Base-by-base conservation (phyloP, 2,888 invertebrate species). In the Keiferia lycopersicella region DNA sequence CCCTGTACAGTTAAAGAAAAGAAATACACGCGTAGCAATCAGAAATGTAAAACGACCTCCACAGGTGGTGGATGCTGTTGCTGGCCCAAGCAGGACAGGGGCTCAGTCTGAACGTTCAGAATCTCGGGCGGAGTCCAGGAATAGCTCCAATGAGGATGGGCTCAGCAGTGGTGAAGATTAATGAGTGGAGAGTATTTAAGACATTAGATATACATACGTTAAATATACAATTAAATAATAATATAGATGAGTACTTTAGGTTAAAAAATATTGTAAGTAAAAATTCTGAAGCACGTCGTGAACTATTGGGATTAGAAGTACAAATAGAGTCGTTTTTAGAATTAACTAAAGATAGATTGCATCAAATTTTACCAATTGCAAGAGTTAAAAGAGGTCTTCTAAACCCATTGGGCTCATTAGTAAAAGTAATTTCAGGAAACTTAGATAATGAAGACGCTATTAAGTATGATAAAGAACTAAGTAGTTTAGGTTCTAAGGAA, bases 371-470 rank as follows among this genome's bases (percentile, higher is more conserved):
- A 26, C 18, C n/a, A 61, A 39, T 8, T n/a, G 8, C 62, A 67
- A 58, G 56, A 18, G 22, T 18, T 22, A 63, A 56, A 39, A 53
- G 66, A 30, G 63, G 58, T 14, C 12, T 16, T 64, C 26, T 48
- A 61, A 48, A 63, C 26, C 66, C 64, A 0, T 61, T 66, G 58
- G 66, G 66, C 20, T 66, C 66, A 1, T 6, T 66, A 34, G 38
- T 65, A 10, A 66, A 66, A 41, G 38, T 41, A 12, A 61, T 64
- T 18, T 51, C 66, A 10, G 64, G 64, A 11, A 66, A 66, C 30
- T 16, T 66, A 18, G 61, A 66, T 39, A 12, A 66, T 14, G 26
- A 26, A 26, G 26, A 26, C 26, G 26, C 26, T 61, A 39, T 64
- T 38, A 61, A 34, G 18, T 66, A 62, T 39, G 51, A 68, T 22